Percentiles rank a stretch among this genome's conserved stretches.
Evolutionary conservation across 2,113 vertebrate species (phyloP).

Genomic region (Forbesichthys papilliferus): DNA sequence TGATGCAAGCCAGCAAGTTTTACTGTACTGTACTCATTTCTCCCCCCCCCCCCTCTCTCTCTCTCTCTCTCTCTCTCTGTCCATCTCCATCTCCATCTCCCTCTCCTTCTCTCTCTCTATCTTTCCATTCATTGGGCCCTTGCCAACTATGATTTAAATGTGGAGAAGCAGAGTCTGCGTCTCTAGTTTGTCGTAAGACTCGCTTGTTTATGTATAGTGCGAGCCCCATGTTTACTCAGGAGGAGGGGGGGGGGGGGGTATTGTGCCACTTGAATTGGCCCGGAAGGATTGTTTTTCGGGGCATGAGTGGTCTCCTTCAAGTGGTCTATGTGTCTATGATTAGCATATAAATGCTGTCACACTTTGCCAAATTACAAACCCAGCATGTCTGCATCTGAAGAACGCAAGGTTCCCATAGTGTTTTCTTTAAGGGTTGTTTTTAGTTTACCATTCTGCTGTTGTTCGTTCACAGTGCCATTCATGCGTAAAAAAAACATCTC

Average conservation of each 20-base stretch:
- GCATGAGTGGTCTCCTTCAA: conserved; percentile 5
- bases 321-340: conserved; percentile 11
- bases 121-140: conserved; percentile 1
- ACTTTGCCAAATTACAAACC: conserved; percentile 3
- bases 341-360: conserved; percentile 31
- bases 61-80: not conserved
- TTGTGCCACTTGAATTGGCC: not conserved
- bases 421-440: no score
- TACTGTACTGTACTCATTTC: not conserved
- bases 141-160: conserved; percentile 4
- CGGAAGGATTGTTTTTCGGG: not conserved
- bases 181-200: conserved; percentile 9
- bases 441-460: no score
- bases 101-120: not conserved
- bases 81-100: not conserved
- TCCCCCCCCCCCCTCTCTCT: not conserved
- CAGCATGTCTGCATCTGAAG: not conserved
- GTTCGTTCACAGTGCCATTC: no score
- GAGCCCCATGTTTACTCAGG: conserved; percentile 55
- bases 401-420: not conserved
- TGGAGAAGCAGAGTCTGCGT: conserved; percentile 12
- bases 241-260: not conserved
- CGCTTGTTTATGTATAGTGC: conserved; percentile 55
- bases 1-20: not conserved
- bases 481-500: no score